Conservation (phyloP, 2,797 vertebrate genomes). For the Girardinus metallicus region DNA sequence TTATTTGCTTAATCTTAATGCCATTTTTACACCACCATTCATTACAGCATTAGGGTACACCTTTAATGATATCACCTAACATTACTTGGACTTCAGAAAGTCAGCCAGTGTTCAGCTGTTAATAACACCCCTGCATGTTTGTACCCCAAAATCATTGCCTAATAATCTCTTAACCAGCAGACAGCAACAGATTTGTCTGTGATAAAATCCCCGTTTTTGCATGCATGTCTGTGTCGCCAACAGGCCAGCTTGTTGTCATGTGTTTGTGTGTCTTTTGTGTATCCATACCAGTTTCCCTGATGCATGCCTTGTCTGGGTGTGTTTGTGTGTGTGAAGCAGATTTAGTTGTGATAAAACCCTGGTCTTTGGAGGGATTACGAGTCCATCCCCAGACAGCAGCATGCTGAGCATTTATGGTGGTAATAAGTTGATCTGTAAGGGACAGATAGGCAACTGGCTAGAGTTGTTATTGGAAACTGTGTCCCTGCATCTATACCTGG, state of each 20-base stretch:
- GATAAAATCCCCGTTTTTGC: slow-evolving; percentile 69
- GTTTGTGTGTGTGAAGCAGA: slow-evolving; percentile 49
- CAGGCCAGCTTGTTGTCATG: slow-evolving; percentile 32
- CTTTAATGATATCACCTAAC: slow-evolving; percentile 33
- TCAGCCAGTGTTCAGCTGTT: slow-evolving; percentile 42
- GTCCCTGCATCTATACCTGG: slow-evolving; percentile 49
- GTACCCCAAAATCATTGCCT: slow-evolving; percentile 58
- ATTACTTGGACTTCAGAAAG: slow-evolving; percentile 11
- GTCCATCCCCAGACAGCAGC: slow-evolving; percentile 74
- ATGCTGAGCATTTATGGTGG: slow-evolving; percentile 78
- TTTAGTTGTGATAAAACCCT: slow-evolving; percentile 78
- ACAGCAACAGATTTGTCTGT: slow-evolving; percentile 78
- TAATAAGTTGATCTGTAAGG: slow-evolving; percentile 76
- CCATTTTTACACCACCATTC: slow-evolving; percentile 29
- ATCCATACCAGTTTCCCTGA: slow-evolving; percentile 39
- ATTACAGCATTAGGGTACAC: slow-evolving; percentile 34
- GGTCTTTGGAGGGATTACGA: slow-evolving; percentile 75
- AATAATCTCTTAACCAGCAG: slow-evolving; percentile 72
- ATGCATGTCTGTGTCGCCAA: slow-evolving; percentile 50
- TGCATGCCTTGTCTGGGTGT: slow-evolving; percentile 30
- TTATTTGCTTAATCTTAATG: slow-evolving; percentile 33
- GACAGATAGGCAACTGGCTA: slow-evolving; percentile 68
- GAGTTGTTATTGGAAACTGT: slow-evolving; percentile 63
- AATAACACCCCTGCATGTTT: slow-evolving; percentile 51
- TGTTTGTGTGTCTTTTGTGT: slow-evolving; percentile 32